A percentile compares a stretch with the other conserved stretches of the same genome.
phyloP scores from a whole-genome alignment of 2,888 invertebrate genomes.

The Aplocera efformata region DNA sequence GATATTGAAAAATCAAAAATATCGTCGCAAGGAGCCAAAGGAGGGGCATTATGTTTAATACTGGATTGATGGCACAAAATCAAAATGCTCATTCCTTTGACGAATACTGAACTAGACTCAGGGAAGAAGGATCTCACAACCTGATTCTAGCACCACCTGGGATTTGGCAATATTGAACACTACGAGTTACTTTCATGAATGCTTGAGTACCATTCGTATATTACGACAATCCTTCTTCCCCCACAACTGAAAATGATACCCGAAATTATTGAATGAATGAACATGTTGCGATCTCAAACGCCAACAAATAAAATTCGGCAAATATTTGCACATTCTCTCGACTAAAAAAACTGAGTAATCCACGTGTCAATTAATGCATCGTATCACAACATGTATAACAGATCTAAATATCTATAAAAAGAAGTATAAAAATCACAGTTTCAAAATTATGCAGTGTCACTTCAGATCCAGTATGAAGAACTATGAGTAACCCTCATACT shows the following conservation, averaged over 20 bases:
- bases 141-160: constrained; percentile 66
- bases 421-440: constrained; percentile 80
- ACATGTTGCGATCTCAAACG: constrained; percentile 64
- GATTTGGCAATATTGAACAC: constrained; percentile 53
- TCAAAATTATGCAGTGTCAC: constrained; percentile 78
- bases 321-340: constrained; percentile 25
- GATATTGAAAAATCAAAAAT: constrained; percentile 59
- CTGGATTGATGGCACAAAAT: constrained; percentile 77
- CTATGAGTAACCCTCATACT: constrained; percentile 53
- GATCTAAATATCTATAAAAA: constrained; percentile 73
- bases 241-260: constrained; percentile 50
- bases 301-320: constrained; percentile 40
- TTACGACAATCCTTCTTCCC: constrained; percentile 69
- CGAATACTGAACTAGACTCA: constrained; percentile 73
- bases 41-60: constrained; percentile 69
- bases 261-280: constrained; percentile 56
- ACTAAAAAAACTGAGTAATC: constrained; percentile 26
- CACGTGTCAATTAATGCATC: constrained; percentile 41
- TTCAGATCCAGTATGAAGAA: constrained; percentile 72
- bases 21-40: constrained; percentile 60
- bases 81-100: constrained; percentile 70
- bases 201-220: constrained; percentile 23
- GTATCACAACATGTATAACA: constrained; percentile 77
- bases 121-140: constrained; percentile 80
- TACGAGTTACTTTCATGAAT: constrained; percentile 25